Percentiles rank a stretch among this genome's conserved stretches.
phyloP scores from a whole-genome alignment of 2,797 vertebrate species.

The Petrocephalus sullivani region DNA sequence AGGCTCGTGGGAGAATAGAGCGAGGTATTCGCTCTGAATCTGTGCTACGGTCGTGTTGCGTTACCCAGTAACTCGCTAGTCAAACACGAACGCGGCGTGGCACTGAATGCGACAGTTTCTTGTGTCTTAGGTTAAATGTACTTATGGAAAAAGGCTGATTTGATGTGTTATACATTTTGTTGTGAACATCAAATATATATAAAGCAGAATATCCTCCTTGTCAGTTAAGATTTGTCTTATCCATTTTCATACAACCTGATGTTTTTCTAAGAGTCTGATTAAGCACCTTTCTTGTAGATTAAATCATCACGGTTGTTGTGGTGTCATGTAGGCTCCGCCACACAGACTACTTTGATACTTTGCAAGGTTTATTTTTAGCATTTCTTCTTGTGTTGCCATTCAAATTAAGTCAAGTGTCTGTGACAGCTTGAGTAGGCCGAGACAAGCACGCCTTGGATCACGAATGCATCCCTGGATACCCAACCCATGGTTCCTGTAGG shows the following conservation, averaged over 20 bases:
- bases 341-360: background rate
- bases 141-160: background rate
- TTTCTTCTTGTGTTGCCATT: background rate
- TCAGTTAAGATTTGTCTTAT: background rate
- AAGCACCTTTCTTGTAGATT: background rate
- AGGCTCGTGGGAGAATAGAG: background rate
- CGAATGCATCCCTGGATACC: background rate
- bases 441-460: background rate
- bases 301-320: background rate
- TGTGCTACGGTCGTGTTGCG: background rate
- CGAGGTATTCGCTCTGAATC: background rate
- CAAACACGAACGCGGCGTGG: background rate
- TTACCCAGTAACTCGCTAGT: background rate
- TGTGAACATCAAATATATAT: background rate
- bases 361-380: background rate
- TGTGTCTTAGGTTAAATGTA: background rate
- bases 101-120: background rate
- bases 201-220: background rate
- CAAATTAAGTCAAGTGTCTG: background rate
- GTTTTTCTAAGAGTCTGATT: background rate
- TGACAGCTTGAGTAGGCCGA: background rate
- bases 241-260: background rate
- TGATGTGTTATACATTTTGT: constrained; percentile 1
- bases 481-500: background rate
- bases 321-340: background rate